A percentile compares a stretch with the other conserved stretches of the same genome.
These are phyloP conservation scores for Pangasius macronema DNA, from an alignment of 2,797 vertebrate genomes.

Conservation along the genomic window DNA sequence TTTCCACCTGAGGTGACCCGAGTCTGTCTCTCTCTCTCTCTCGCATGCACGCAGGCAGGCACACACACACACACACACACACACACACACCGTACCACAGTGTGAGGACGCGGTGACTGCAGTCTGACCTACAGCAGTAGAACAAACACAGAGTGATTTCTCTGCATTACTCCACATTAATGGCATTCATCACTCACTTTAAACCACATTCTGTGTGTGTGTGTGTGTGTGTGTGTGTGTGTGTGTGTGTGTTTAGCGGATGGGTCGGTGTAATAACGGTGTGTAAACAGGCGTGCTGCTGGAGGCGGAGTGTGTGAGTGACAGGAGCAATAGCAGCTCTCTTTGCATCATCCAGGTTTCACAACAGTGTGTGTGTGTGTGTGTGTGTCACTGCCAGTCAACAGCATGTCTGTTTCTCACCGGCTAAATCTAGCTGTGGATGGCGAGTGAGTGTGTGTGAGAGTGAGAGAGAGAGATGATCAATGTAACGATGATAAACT, in stretches of 20 bases:
- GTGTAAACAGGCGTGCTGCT: conserved; percentile 30
- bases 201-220: conserved; percentile 9
- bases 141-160: conserved; percentile 25
- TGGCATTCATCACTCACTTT: conserved; percentile 25
- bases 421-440: conserved; percentile 17
- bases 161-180: conserved; percentile 19
- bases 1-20: neutral
- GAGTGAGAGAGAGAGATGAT: neutral
- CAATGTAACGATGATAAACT: neutral
- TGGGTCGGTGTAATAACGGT: conserved; percentile 21
- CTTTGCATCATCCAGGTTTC: conserved; percentile 35
- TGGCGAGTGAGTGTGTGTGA: neutral
- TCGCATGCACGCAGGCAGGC: neutral
- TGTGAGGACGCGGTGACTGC: neutral
- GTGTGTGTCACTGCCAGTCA: conserved; percentile 30
- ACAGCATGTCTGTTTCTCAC: conserved; percentile 25
- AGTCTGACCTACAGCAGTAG: conserved; percentile 19
- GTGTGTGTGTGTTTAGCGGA: conserved; percentile 3
- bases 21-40: neutral
- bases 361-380: conserved; percentile 6
- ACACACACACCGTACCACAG: neutral
- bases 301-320: conserved; percentile 35
- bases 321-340: conserved; percentile 28
- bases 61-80: conserved; percentile 11
- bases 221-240: conserved; percentile 1